Percentiles rank a stretch among this genome's conserved stretches.
Conservation (phyloP, 2,888 invertebrate genomes). For the Eristalinus aeneus region DNA sequence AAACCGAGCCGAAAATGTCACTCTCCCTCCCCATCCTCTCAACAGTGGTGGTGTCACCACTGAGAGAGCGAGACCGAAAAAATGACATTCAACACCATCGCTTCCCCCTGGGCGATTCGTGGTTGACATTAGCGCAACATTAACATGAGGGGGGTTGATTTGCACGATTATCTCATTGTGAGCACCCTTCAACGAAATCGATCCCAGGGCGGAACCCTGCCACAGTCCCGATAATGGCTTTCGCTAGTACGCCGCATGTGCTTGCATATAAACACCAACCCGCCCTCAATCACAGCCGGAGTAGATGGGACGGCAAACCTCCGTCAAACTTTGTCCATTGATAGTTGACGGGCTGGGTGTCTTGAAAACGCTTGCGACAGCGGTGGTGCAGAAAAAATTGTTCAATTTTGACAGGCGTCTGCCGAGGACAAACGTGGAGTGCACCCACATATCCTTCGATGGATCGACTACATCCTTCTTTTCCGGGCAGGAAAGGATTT, state of each 20-base stretch:
- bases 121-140: slow-evolving; percentile 44
- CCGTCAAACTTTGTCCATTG: slow-evolving; percentile 57
- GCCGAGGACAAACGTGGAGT: slow-evolving; percentile 15
- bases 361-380: not conserved
- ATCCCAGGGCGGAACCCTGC: slow-evolving; percentile 7
- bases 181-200: slow-evolving; percentile 34
- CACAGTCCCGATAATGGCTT: not conserved
- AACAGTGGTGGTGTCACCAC: not conserved
- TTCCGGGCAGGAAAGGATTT: slow-evolving; percentile 9
- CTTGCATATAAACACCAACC: not conserved
- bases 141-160: slow-evolving; percentile 47
- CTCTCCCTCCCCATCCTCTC: not conserved
- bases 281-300: not conserved
- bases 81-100: not conserved
- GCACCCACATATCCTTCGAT: slow-evolving; percentile 4
- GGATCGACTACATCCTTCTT: slow-evolving; percentile 29
- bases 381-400: not conserved
- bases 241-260: not conserved
- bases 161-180: slow-evolving; percentile 42
- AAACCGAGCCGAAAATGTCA: not conserved
- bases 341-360: slow-evolving; percentile 20
- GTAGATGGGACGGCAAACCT: slow-evolving; percentile 43
- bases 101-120: not conserved
- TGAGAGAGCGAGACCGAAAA: not conserved
- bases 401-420: slow-evolving; percentile 32